Percentiles rank a stretch among this genome's conserved stretches.
Conservation (phyloP, 1,140 invertebrate genomes). For the Goniozus legneri region DNA sequence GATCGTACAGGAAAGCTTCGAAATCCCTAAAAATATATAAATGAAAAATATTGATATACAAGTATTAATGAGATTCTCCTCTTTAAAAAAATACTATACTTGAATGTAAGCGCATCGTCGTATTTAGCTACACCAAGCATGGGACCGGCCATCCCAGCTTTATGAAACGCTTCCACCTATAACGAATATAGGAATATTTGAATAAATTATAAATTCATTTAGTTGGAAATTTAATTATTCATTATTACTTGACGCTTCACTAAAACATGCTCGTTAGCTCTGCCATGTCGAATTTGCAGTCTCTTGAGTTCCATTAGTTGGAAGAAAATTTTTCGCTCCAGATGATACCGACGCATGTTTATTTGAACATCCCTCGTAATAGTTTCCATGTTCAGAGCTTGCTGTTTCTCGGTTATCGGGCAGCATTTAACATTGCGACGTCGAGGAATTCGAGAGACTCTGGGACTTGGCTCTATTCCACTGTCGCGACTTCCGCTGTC, state of each 20-base stretch:
- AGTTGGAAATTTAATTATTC: not conserved
- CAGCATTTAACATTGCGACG: constrained; percentile 40
- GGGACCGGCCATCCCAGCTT: constrained; percentile 47
- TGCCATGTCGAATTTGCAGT: constrained; percentile 84
- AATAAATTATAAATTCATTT: constrained; percentile 6
- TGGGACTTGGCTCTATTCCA: constrained; percentile 51
- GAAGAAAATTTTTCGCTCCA: constrained; percentile 91
- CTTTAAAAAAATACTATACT: constrained; percentile 36
- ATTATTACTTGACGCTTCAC: constrained; percentile 71
- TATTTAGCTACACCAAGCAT: constrained; percentile 48
- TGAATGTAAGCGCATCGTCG: constrained; percentile 47
- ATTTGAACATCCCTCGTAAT: constrained; percentile 49
- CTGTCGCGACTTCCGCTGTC: constrained; percentile 49
- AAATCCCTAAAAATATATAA: constrained; percentile 65
- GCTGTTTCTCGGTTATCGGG: constrained; percentile 44
- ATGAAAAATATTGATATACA: constrained; percentile 4
- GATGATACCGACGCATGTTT: constrained; percentile 67
- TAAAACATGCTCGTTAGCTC: constrained; percentile 83
- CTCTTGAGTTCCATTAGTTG: constrained; percentile 90
- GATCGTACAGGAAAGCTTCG: constrained; percentile 89
- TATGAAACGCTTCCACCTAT: constrained; percentile 50
- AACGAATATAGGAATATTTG: constrained; percentile 7
- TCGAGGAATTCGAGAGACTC: constrained; percentile 47
- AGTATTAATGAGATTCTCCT: too few relatives aligned
- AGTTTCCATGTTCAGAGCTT: constrained; percentile 44